A percentile compares a stretch with the other conserved stretches of the same genome.
phyloP scores from a whole-genome alignment of 2,113 vertebrate genomes.

The Bettongia penicillata region DNA sequence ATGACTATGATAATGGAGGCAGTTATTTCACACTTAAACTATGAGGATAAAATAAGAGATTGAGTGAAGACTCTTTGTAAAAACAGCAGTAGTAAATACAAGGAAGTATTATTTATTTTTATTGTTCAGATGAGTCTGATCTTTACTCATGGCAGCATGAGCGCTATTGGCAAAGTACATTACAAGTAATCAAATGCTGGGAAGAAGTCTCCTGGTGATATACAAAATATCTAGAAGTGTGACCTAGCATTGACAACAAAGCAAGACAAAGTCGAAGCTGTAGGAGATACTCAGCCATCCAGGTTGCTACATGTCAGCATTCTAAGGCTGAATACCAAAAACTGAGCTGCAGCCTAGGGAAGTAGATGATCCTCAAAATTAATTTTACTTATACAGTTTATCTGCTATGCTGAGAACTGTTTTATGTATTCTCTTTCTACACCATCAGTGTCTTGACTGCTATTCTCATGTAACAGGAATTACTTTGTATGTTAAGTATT shows the following conservation, averaged over 20 bases:
- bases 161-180: not conserved
- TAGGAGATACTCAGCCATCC: not conserved
- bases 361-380: not conserved
- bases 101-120: not conserved
- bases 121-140: not conserved
- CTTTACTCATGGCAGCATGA: not conserved
- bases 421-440: not conserved
- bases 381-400: not conserved
- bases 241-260: constrained; percentile 16
- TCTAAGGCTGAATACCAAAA: constrained; percentile 1
- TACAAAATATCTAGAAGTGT: not conserved
- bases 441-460: not conserved
- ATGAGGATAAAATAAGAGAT: not conserved
- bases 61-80: not conserved
- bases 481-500: not conserved
- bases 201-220: not conserved
- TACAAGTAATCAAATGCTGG: not conserved
- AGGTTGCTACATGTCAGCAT: not conserved
- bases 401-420: not conserved
- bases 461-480: not conserved
- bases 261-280: not conserved
- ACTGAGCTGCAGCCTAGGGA: not conserved
- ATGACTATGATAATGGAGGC: not conserved
- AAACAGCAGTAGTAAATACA: not conserved
- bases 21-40: not conserved